Evolutionary conservation across 2,113 vertebrate species (phyloP).

Genomic region (Alectura lathami): DNA sequence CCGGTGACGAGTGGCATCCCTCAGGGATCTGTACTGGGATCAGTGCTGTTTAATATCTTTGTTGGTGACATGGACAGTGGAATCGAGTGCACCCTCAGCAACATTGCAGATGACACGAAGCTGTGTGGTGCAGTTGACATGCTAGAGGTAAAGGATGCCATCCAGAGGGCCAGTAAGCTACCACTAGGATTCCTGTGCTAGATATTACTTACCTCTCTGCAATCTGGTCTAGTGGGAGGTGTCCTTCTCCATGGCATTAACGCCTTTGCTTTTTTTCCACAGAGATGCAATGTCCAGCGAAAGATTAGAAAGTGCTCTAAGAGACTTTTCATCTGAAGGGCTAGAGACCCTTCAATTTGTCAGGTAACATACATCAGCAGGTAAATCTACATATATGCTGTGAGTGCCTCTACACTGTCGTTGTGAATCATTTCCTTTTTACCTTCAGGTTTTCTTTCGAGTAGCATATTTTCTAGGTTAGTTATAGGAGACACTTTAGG

Average conservation of each 20-base stretch:
- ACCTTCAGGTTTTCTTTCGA: not conserved
- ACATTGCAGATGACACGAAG: too few relatives aligned
- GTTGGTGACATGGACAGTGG: too few relatives aligned
- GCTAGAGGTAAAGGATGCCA: too few relatives aligned
- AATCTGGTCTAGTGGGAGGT: too few relatives aligned
- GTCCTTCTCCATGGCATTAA: not conserved
- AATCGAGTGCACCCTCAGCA: too few relatives aligned
- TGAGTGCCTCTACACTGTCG: not conserved
- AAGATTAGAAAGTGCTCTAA: not conserved
- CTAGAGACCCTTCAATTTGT: not conserved
- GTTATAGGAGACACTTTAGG: not conserved
- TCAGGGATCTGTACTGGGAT: too few relatives aligned
- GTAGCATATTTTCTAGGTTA: not conserved
- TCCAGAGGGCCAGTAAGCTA: not conserved
- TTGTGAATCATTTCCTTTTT: not conserved
- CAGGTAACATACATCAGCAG: not conserved
- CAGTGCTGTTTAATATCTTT: too few relatives aligned
- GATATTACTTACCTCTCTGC: too few relatives aligned
- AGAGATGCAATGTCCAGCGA: not conserved
- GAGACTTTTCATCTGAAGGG: not conserved
- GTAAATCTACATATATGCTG: not conserved
- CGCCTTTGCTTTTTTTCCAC: fast-evolving
- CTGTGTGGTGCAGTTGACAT: too few relatives aligned
- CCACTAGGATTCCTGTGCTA: not conserved
- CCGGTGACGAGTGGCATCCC: too few relatives aligned